Conservation (phyloP, 2,113 vertebrate species). For the Natator depressus region DNA sequence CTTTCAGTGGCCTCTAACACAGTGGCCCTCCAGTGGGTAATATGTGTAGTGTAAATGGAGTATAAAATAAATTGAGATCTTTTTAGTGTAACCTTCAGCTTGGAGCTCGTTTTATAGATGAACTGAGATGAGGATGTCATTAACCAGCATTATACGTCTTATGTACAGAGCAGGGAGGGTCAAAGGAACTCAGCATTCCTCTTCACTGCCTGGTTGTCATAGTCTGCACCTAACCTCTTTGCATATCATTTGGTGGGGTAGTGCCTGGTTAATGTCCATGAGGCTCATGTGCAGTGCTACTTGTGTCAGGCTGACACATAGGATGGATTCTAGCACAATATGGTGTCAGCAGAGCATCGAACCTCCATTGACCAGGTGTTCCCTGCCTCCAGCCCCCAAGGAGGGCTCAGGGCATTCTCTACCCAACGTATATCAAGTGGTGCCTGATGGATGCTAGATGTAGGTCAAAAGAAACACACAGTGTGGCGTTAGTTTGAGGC, state of each 20-base stretch:
- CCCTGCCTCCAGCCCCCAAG: neutral
- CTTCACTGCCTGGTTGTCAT: neutral
- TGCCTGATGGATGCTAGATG: neutral
- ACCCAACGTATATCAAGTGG: neutral
- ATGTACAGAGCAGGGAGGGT: neutral
- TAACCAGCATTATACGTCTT: neutral
- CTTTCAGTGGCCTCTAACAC: too few relatives aligned
- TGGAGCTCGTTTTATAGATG: neutral
- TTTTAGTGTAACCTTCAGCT: neutral
- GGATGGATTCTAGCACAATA: neutral
- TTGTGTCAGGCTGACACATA: neutral
- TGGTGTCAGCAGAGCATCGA: neutral
- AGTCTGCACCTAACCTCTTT: neutral
- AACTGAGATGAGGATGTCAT: neutral
- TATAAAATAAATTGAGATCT: neutral
- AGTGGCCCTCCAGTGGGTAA: neutral
- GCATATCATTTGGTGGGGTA: neutral
- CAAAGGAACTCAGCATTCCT: neutral
- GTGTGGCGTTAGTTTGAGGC: neutral
- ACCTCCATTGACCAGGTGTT: neutral
- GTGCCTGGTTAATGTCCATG: neutral
- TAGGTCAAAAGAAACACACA: neutral
- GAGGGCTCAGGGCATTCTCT: neutral
- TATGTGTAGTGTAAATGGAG: neutral
- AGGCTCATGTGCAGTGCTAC: neutral